These are phyloP conservation scores for Sinhomidia bicolor DNA, from an alignment of 2,888 invertebrate species.

Conservation along the genomic window DNA sequence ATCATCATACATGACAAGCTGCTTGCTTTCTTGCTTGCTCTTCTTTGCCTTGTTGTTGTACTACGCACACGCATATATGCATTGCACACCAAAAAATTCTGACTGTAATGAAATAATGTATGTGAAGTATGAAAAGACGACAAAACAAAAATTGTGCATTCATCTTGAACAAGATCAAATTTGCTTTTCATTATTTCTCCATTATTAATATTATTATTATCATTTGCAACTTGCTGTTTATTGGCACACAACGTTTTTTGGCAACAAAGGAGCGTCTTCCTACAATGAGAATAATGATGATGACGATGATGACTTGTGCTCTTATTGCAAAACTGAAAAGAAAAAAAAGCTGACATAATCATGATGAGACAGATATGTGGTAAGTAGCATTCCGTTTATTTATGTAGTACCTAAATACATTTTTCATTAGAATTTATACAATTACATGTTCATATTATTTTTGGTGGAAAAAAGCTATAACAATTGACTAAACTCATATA, in stretches of 20 bases:
- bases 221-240: conserved; percentile 7
- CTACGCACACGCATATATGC: not conserved
- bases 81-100: not conserved
- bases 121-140: not conserved
- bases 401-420: too few relatives aligned
- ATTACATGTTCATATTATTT: too few relatives aligned
- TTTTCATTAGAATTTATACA: too few relatives aligned
- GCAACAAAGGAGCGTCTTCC: not conserved
- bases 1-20: too few relatives aligned
- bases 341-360: not conserved
- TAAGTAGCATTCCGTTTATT: not conserved
- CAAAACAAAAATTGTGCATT: conserved; percentile 17
- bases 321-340: not conserved
- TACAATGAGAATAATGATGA: too few relatives aligned
- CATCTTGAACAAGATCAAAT: conserved; percentile 49
- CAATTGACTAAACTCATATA: too few relatives aligned
- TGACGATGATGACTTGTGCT: not conserved
- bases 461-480: too few relatives aligned
- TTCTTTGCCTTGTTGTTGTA: too few relatives aligned
- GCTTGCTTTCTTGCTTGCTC: too few relatives aligned
- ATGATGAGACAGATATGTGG: not conserved
- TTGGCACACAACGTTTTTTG: conserved; percentile 7
- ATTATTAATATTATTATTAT: conserved; percentile 12
- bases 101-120: not conserved
- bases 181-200: conserved; percentile 36